These are phyloP conservation scores for Casuarius casuarius DNA, from an alignment of 2,113 vertebrate species.

Conservation along the genomic window DNA sequence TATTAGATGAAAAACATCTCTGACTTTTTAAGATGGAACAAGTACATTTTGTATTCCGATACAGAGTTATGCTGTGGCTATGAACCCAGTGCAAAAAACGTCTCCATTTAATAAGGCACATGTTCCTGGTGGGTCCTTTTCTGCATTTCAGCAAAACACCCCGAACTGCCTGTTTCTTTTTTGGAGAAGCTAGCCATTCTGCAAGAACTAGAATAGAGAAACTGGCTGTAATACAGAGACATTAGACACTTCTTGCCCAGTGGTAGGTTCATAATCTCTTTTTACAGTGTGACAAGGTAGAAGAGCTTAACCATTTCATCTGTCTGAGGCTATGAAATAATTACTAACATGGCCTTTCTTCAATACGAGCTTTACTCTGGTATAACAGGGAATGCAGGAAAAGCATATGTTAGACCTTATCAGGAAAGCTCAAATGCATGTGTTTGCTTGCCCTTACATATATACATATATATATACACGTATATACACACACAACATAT, in stretches of 20 bases:
- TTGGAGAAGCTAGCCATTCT: background rate
- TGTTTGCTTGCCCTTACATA: background rate
- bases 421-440: background rate
- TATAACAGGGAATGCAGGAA: background rate
- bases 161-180: background rate
- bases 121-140: background rate
- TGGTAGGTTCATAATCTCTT: background rate
- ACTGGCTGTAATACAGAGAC: background rate
- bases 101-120: background rate
- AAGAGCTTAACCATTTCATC: background rate
- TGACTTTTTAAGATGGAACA: background rate
- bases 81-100: background rate
- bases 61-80: background rate
- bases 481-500: too few species aligned
- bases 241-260: background rate
- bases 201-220: background rate
- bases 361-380: background rate
- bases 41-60: background rate
- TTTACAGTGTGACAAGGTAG: background rate
- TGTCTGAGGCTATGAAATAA: background rate
- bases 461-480: too few species aligned
- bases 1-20: background rate
- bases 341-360: background rate
- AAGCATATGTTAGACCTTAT: background rate
- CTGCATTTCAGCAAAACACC: background rate